Percentiles rank a stretch among this genome's conserved stretches.
These are phyloP conservation scores for Drosophila neocordata DNA, from an alignment of 1,140 invertebrate genomes.

Conservation along the genomic window DNA sequence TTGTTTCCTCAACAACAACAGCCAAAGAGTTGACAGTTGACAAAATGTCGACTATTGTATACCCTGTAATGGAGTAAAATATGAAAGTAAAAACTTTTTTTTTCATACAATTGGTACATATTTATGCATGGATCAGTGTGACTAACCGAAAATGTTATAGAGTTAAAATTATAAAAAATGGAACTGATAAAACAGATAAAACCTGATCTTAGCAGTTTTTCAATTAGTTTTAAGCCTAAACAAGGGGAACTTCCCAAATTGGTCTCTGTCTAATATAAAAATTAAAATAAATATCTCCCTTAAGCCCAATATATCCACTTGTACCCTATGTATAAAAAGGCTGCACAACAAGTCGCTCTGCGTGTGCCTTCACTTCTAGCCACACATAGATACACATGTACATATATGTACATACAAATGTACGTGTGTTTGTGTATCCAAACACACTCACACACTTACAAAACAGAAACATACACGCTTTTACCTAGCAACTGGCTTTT, in stretches of 20 bases:
- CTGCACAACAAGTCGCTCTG: constrained; percentile 23
- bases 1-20: constrained; percentile 45
- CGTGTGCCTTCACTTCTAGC: constrained; percentile 57
- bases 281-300: too few relatives aligned
- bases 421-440: constrained; percentile 32
- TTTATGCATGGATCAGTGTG: too few relatives aligned
- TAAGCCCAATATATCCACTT: background rate
- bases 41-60: background rate
- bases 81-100: too few relatives aligned
- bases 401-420: constrained; percentile 30
- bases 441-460: background rate
- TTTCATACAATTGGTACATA: too few relatives aligned
- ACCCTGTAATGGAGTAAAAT: background rate
- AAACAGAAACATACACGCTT: constrained; percentile 18
- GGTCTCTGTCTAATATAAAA: too few relatives aligned
- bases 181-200: too few relatives aligned
- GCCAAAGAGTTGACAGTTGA: constrained; percentile 45
- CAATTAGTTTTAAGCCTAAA: too few relatives aligned
- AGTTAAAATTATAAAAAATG: too few relatives aligned
- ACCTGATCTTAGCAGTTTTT: too few relatives aligned
- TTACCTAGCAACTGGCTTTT: constrained; percentile 70
- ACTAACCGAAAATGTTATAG: too few relatives aligned
- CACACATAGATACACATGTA: constrained; percentile 39
- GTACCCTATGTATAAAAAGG: background rate
- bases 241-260: too few relatives aligned